Conservation (phyloP, 2,113 vertebrate species). For the Saccopteryx leptura region DNA sequence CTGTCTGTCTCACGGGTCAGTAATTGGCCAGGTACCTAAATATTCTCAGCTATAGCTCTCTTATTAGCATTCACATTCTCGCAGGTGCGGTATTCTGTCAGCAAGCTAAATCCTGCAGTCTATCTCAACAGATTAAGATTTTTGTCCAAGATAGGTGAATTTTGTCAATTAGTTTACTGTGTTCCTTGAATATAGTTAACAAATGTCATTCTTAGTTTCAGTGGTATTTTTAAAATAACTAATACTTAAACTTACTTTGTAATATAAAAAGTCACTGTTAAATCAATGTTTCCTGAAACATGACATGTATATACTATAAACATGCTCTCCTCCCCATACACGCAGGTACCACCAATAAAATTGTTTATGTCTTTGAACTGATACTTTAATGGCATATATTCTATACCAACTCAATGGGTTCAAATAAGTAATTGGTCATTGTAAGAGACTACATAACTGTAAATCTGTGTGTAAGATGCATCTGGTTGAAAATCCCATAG, state of each 20-base stretch:
- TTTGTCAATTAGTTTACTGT: neutral
- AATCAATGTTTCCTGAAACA: neutral
- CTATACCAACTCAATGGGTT: neutral
- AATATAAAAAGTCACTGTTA: neutral
- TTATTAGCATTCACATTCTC: neutral
- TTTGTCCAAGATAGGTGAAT: slow-evolving; percentile 18
- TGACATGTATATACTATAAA: neutral
- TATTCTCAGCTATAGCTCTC: neutral
- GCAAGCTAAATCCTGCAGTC: neutral
- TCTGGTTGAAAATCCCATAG: slow-evolving; percentile 6
- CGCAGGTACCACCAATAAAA: neutral
- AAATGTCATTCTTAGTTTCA: slow-evolving; percentile 19
- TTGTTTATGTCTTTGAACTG: neutral
- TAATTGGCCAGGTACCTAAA: neutral
- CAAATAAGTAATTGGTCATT: neutral
- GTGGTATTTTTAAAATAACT: neutral
- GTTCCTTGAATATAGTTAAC: slow-evolving; percentile 38
- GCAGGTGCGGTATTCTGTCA: neutral
- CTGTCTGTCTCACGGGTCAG: slow-evolving; percentile 14
- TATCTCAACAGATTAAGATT: neutral
- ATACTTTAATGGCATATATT: neutral
- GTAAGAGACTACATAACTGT: neutral
- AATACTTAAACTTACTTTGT: neutral
- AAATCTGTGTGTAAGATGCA: neutral
- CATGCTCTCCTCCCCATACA: neutral